phyloP scores from a whole-genome alignment of 2,797 vertebrate species.

The Chelonia mydas region DNA sequence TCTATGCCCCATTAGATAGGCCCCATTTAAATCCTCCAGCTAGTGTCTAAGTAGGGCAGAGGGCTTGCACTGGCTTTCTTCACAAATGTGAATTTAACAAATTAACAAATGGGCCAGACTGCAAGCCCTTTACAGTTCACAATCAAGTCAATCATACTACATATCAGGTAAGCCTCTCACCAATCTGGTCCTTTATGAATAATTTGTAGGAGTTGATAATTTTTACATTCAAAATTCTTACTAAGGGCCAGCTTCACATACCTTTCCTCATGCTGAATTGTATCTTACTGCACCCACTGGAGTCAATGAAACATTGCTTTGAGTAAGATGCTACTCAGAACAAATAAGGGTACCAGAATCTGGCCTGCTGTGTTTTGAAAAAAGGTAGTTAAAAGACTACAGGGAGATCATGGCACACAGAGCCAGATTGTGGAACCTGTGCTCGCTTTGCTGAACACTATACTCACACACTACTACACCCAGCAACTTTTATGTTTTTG shows the following conservation, averaged over 20 bases:
- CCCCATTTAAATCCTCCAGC: background rate
- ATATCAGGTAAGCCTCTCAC: background rate
- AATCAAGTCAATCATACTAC: background rate
- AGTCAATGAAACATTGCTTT: background rate
- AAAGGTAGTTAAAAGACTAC: background rate
- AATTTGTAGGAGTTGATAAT: background rate
- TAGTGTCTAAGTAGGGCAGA: background rate
- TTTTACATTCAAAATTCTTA: background rate
- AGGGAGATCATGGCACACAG: background rate
- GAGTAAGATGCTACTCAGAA: background rate
- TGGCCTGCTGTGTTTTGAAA: background rate
- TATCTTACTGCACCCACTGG: background rate
- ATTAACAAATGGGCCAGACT: background rate
- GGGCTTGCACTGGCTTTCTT: background rate
- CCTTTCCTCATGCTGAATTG: background rate
- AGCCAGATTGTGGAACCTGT: background rate
- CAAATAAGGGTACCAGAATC: background rate
- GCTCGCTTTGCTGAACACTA: background rate
- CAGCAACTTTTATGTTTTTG: background rate
- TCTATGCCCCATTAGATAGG: accelerated
- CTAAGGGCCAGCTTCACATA: background rate
- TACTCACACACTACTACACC: background rate
- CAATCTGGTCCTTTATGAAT: background rate
- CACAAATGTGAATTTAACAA: background rate
- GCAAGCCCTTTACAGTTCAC: background rate